A percentile compares a stretch with the other conserved stretches of the same genome.
Evolutionary conservation across 2,888 invertebrate genomes (phyloP).

Genomic region (Yponomeuta malinellus): DNA sequence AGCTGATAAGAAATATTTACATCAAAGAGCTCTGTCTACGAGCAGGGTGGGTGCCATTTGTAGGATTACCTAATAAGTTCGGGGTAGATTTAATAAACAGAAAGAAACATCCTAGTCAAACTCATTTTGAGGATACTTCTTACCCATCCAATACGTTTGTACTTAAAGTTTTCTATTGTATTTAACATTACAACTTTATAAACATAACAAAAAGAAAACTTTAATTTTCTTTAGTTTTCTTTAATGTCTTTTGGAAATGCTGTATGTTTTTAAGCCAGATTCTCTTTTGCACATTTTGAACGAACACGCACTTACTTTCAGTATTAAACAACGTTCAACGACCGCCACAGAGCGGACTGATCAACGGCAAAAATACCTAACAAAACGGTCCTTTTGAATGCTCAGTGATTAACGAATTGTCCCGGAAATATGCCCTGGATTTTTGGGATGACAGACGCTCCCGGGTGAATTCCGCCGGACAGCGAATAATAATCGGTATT

Average conservation of each 20-base stretch:
- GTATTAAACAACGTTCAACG: not conserved
- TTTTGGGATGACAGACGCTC: slow-evolving; percentile 23
- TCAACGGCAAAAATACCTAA: not conserved
- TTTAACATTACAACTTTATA: no score
- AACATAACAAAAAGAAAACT: no score
- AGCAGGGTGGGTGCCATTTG: no score
- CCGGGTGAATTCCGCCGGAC: slow-evolving; percentile 14
- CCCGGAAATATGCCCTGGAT: slow-evolving; percentile 15
- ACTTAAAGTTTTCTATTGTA: not conserved
- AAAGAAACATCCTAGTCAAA: not conserved
- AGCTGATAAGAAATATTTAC: slow-evolving; percentile 30
- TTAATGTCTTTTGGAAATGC: not conserved
- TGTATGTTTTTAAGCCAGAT: not conserved
- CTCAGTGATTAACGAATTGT: slow-evolving; percentile 16
- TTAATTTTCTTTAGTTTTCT: no score
- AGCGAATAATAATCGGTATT: slow-evolving; percentile 10
- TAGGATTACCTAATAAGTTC: no score
- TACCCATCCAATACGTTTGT: not conserved
- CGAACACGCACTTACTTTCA: not conserved
- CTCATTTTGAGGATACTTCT: not conserved
- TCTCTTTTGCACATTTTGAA: not conserved
- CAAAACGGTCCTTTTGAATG: not conserved
- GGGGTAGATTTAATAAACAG: no score
- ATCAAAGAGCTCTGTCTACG: slow-evolving; percentile 19
- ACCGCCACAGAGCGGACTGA: not conserved